phyloP scores from a whole-genome alignment of 2,888 invertebrate species.

The Caenorhabditis japonica region DNA sequence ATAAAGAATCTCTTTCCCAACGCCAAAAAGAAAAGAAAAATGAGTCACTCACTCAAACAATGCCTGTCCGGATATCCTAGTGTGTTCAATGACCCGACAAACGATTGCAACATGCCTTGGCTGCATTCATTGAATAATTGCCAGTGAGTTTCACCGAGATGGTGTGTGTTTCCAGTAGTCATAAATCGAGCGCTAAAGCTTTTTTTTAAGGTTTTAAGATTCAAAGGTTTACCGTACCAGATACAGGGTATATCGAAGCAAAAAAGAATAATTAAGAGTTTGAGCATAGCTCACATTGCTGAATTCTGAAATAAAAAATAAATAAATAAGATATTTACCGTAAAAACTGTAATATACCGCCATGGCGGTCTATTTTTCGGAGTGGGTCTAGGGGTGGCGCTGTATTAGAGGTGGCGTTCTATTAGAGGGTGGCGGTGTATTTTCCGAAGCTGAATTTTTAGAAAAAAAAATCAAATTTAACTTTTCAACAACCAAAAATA shows the following conservation, averaged over 20 bases:
- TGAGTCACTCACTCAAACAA: slow-evolving; percentile 51
- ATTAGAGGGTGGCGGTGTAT: too few species aligned
- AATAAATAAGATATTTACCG: too few species aligned
- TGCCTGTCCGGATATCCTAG: slow-evolving; percentile 40
- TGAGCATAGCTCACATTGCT: slow-evolving; percentile 44
- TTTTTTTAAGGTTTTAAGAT: too few species aligned
- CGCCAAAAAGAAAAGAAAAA: neutral
- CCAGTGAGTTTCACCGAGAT: slow-evolving; percentile 49
- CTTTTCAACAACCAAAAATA: too few species aligned
- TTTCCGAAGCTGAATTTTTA: too few species aligned
- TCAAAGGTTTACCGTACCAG: too few species aligned
- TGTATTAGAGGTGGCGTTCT: too few species aligned
- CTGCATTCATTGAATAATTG: slow-evolving; percentile 58
- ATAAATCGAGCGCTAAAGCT: slow-evolving; percentile 22
- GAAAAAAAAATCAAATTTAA: too few species aligned
- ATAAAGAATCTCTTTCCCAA: neutral
- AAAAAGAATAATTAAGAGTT: slow-evolving; percentile 5
- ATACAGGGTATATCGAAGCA: neutral
- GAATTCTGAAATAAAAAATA: neutral
- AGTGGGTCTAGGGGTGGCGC: too few species aligned
- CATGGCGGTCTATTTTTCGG: too few species aligned
- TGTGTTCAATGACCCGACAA: slow-evolving; percentile 49
- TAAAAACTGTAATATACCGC: too few species aligned
- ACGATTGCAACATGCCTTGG: slow-evolving; percentile 57
- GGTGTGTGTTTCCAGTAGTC: slow-evolving; percentile 13